Conservation (phyloP, 1,140 invertebrate species). For the Paraescarpia echinospica region DNA sequence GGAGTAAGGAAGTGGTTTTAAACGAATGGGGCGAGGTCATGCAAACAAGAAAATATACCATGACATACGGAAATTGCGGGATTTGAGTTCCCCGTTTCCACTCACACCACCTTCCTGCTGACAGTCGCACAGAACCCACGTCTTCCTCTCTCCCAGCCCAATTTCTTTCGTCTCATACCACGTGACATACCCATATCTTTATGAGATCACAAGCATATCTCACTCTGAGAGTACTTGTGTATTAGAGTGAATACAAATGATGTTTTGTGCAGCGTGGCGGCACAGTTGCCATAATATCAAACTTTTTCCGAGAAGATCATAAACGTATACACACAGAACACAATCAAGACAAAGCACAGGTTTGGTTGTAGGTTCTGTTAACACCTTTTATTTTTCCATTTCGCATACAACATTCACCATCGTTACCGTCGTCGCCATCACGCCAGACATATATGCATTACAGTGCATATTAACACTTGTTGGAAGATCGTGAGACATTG, state of each 20-base stretch:
- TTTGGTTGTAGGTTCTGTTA: background rate
- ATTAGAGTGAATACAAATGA: too few relatives aligned
- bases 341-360: background rate
- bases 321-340: background rate
- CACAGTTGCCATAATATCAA: background rate
- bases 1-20: background rate
- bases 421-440: background rate
- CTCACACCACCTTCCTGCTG: background rate
- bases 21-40: background rate
- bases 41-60: background rate
- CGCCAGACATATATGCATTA: background rate
- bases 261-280: too few relatives aligned
- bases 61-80: background rate
- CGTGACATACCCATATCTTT: too few relatives aligned
- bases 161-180: background rate
- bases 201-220: too few relatives aligned
- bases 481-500: background rate
- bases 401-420: conserved; percentile 3
- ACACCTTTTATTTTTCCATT: background rate
- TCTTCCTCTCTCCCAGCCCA: background rate
- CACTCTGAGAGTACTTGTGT: too few relatives aligned
- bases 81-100: background rate
- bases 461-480: background rate
- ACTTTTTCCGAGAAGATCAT: background rate
- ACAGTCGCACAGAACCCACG: too few relatives aligned